Base-by-base conservation (phyloP, 2,113 vertebrate genomes). In the Caranx melampygus region DNA sequence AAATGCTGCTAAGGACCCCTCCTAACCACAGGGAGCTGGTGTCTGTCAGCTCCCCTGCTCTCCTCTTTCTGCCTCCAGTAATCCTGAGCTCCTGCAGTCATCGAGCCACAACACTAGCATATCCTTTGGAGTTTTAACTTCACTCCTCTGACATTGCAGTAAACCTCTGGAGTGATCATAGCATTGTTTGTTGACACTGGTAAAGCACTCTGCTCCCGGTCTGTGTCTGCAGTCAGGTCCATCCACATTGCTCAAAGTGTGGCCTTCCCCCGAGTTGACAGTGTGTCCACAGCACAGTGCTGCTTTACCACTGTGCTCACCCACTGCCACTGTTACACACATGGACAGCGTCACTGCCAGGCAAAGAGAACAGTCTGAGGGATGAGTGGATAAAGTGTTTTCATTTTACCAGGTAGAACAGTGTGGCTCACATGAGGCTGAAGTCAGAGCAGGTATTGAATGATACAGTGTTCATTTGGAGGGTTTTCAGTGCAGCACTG, bases 311-410 rank as follows among this genome's bases (percentile, higher is more conserved):
- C 52, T 20, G 37, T n/a, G 75, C 74, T 67, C 61, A 51, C 16
- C n/a, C 74, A 13, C 66, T 47, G 67, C 34, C 61, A n/a, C 15
- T 71, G 62, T 59, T 18, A 75, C 64, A 80, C 72, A 73, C 40
- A 35, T 4, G 59, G 78, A 72, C 51, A 72, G 34, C 44, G 61
- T 44, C 76, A 9, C 13, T 64, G 71, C 77, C 34, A 63, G 60
- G 26, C 63, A 62, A 52, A 73, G 54, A 34, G 49, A 49, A 71
- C 45, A 21, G 31, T 55, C 6, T 10, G 62, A 79, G 63, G 51
- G 75, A 61, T 47, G 37, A 47, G 11, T 64, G 68, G 21, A 60
- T 31, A 33, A 47, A 31, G 5, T 47, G 15, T 4, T n/a, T 72
- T 75, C 9, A 72, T 47, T 75, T 61, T 18, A 55, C 26, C 59